phyloP scores from a whole-genome alignment of 2,888 invertebrate species.

The Biston betularia region DNA sequence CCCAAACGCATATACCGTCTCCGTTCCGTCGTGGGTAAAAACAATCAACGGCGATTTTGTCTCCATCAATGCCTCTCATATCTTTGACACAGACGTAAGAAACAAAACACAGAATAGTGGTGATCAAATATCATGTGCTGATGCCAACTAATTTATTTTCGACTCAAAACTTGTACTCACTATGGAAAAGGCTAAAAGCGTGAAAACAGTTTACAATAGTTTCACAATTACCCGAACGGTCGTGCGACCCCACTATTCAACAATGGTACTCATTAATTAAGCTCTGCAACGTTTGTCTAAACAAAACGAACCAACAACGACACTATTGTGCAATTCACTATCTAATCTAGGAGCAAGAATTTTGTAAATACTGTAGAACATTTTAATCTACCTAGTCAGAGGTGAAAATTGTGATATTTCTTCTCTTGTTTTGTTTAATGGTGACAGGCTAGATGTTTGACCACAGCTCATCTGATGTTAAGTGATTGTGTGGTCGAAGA shows the following conservation, averaged over 20 bases:
- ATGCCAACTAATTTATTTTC: neutral
- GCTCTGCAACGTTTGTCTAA: slow-evolving; percentile 38
- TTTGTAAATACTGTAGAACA: slow-evolving; percentile 8
- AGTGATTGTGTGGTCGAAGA: too few relatives aligned
- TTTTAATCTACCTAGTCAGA: neutral
- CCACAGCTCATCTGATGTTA: too few relatives aligned
- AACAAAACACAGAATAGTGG: neutral
- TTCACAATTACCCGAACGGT: slow-evolving; percentile 44
- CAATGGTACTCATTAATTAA: slow-evolving; percentile 46
- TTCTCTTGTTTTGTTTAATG: neutral
- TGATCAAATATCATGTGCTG: neutral
- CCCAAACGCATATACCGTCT: too few relatives aligned
- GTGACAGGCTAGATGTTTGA: too few relatives aligned
- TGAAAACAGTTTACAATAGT: slow-evolving; percentile 36
- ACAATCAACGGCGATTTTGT: too few relatives aligned
- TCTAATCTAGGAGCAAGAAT: slow-evolving; percentile 26
- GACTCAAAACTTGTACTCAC: slow-evolving; percentile 1
- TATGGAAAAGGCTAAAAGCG: slow-evolving; percentile 34
- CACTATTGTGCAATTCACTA: slow-evolving; percentile 34
- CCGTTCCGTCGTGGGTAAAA: too few relatives aligned
- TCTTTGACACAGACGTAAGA: too few relatives aligned
- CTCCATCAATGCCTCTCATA: too few relatives aligned
- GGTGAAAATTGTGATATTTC: neutral
- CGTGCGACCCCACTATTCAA: slow-evolving; percentile 41
- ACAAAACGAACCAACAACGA: slow-evolving; percentile 35